Conservation (phyloP, 2,113 vertebrate genomes). For the Ochotona princeps region DNA sequence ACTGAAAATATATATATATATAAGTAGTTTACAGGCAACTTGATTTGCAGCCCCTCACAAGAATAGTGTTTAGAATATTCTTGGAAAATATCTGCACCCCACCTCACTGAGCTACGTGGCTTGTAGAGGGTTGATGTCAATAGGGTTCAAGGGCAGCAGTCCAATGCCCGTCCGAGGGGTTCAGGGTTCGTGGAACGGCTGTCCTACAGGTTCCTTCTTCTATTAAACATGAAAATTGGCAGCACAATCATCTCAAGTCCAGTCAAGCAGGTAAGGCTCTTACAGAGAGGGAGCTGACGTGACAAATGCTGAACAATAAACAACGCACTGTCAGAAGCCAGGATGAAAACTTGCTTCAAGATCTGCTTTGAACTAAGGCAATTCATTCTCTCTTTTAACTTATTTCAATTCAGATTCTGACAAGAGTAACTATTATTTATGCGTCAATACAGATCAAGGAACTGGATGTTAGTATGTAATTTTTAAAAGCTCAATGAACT, state of each 20-base stretch:
- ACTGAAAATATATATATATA: not conserved
- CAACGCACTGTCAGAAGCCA: not conserved
- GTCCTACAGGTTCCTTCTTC: not conserved
- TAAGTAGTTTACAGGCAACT: not conserved
- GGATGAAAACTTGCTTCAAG: not conserved
- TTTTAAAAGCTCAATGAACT: slow-evolving; percentile 43
- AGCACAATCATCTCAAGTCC: not conserved
- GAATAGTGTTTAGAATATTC: not conserved
- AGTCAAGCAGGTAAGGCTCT: not conserved
- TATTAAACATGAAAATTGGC: not conserved
- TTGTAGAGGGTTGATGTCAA: not conserved
- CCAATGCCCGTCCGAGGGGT: not conserved
- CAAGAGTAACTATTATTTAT: slow-evolving; percentile 45
- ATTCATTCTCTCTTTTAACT: not conserved
- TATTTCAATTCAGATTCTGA: slow-evolving; percentile 31
- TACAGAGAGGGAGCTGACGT: not conserved
- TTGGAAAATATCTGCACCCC: not conserved
- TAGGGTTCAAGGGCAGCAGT: not conserved
- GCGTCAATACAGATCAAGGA: slow-evolving; percentile 21
- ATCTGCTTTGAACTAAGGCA: not conserved
- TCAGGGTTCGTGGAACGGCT: not conserved
- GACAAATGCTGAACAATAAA: not conserved
- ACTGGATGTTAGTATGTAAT: slow-evolving; percentile 19
- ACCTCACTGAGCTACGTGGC: not conserved
- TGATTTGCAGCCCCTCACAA: slow-evolving; percentile 23